Percentiles rank a stretch among this genome's conserved stretches.
Evolutionary conservation across 1,140 invertebrate genomes (phyloP).

Genomic region (Andrena cerasifolii): DNA sequence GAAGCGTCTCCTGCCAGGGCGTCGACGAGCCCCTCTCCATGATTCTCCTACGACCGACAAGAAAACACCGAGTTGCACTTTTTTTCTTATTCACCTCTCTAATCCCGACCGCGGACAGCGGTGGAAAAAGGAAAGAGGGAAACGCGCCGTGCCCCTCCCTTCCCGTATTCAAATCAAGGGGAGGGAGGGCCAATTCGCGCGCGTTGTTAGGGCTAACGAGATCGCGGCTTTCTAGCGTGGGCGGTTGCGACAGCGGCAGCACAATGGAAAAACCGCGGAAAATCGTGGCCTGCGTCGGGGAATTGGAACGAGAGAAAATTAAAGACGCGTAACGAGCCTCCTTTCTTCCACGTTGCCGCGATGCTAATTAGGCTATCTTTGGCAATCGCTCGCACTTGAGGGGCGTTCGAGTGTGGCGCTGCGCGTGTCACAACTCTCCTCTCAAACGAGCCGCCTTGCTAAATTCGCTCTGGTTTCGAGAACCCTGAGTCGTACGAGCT

Average conservation of each 20-base stretch:
- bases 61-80: slow-evolving; percentile 5
- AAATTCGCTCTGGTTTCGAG: background rate
- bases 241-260: background rate
- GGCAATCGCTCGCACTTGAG: slow-evolving; percentile 28
- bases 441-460: background rate
- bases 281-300: background rate
- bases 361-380: slow-evolving; percentile 41
- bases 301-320: slow-evolving; percentile 44
- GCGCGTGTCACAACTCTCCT: slow-evolving; percentile 11
- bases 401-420: slow-evolving; percentile 9
- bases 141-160: background rate
- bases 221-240: slow-evolving; percentile 5
- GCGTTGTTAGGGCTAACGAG: slow-evolving; percentile 12
- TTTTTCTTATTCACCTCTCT: background rate
- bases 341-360: background rate
- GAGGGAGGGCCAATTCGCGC: slow-evolving; percentile 1
- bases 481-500: too few species aligned
- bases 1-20: slow-evolving; percentile 93
- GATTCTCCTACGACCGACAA: slow-evolving; percentile 85
- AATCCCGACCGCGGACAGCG: background rate
- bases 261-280: slow-evolving; percentile 16
- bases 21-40: slow-evolving; percentile 93
- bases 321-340: slow-evolving; percentile 43
- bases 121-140: background rate
- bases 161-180: background rate